Conservation (phyloP, 2,888 invertebrate species). For the Athripsodes cinereus region DNA sequence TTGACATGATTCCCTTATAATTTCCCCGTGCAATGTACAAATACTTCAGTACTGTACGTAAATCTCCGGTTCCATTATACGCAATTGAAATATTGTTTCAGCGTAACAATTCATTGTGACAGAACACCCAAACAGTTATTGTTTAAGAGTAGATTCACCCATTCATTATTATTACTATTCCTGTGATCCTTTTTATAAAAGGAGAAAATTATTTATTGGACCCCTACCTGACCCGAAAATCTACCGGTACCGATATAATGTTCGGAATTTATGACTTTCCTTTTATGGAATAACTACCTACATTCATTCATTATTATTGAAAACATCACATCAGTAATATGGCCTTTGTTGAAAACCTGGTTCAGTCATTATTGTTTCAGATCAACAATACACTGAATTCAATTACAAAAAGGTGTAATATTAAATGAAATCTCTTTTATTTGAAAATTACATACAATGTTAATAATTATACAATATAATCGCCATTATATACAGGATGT, state of each 20-base stretch:
- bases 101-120: conserved; percentile 26
- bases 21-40: neutral
- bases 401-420: neutral
- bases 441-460: no score
- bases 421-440: no score
- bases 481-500: no score
- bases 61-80: conserved; percentile 24
- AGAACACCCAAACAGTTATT: conserved; percentile 26
- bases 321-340: conserved; percentile 10
- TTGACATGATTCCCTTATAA: no score
- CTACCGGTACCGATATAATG: conserved; percentile 4
- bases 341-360: conserved; percentile 14
- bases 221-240: conserved; percentile 3
- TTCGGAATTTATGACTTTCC: conserved; percentile 25
- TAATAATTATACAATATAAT: no score
- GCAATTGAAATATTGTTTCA: conserved; percentile 28
- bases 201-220: conserved; percentile 23
- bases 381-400: conserved; percentile 1
- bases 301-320: neutral
- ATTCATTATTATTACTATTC: conserved; percentile 4
- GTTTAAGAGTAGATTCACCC: conserved; percentile 25
- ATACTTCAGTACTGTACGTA: conserved; percentile 18
- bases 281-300: conserved; percentile 14
- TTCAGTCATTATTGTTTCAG: conserved; percentile 1
- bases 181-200: conserved; percentile 23